Conservation (phyloP, 2,888 invertebrate genomes). For the Lasioglossum malachurum region DNA sequence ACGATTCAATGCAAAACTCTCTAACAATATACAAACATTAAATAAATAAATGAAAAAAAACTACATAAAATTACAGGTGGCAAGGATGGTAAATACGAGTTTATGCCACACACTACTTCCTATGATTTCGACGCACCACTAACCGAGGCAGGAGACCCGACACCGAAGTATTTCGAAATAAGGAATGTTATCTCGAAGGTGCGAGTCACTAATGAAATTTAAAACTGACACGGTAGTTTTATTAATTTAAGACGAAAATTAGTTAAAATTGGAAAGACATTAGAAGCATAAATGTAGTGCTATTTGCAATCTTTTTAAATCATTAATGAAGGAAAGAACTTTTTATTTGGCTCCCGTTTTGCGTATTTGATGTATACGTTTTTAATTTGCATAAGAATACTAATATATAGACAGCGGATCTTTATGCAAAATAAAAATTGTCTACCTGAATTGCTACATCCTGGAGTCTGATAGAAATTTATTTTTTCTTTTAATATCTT, state of each 20-base stretch:
- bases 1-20: neutral
- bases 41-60: no score
- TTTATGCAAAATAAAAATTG: no score
- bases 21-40: no score
- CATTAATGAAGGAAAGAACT: neutral
- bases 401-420: neutral
- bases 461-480: no score
- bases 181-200: constrained; percentile 88
- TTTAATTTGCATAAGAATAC: neutral
- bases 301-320: neutral
- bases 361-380: neutral
- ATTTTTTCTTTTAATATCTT: no score
- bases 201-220: neutral
- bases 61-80: constrained; percentile 77
- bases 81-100: constrained; percentile 84
- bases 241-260: neutral
- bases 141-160: constrained; percentile 95
- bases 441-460: no score
- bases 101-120: constrained; percentile 91
- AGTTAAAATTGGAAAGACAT: neutral
- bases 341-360: neutral
- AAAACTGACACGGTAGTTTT: neutral
- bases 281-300: neutral
- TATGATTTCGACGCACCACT: constrained; percentile 98
- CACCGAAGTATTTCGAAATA: constrained; percentile 91